Conservation (phyloP, 2,113 vertebrate genomes). For the Trogon melanurus region DNA sequence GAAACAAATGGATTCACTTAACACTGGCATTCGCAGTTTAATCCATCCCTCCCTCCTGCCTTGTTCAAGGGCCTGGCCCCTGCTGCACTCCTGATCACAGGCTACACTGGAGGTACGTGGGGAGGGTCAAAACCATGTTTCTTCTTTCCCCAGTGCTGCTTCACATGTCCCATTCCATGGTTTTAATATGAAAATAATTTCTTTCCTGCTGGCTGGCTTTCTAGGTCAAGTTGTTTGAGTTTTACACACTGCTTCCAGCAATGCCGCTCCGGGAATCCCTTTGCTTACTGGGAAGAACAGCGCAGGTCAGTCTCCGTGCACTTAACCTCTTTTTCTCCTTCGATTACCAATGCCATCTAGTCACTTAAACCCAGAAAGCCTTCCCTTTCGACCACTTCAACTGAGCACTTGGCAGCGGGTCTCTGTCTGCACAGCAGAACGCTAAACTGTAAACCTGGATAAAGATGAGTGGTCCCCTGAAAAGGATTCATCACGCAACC, state of each 20-base stretch:
- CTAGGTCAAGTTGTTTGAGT: neutral
- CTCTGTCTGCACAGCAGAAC: neutral
- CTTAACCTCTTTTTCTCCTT: neutral
- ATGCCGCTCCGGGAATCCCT: neutral
- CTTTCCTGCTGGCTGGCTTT: neutral
- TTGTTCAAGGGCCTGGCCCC: neutral
- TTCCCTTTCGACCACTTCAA: neutral
- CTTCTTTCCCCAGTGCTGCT: neutral
- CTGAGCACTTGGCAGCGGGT: rapidly evolving
- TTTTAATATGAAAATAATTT: neutral
- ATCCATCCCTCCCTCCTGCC: neutral
- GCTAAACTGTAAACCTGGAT: neutral
- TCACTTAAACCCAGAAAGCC: neutral
- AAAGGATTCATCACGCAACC: neutral
- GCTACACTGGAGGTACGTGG: rapidly evolving
- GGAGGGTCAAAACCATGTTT: neutral
- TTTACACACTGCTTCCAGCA: neutral
- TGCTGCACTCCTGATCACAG: neutral
- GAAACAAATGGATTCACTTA: neutral
- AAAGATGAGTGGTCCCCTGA: neutral
- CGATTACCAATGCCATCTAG: neutral
- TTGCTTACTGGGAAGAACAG: neutral
- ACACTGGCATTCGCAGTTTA: neutral
- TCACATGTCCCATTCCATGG: neutral
- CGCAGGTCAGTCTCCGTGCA: neutral